Evolutionary conservation across 2,888 invertebrate genomes (phyloP), one percentile per base, ranked within the genome.

Genomic region (Brenthis hecate): DNA sequence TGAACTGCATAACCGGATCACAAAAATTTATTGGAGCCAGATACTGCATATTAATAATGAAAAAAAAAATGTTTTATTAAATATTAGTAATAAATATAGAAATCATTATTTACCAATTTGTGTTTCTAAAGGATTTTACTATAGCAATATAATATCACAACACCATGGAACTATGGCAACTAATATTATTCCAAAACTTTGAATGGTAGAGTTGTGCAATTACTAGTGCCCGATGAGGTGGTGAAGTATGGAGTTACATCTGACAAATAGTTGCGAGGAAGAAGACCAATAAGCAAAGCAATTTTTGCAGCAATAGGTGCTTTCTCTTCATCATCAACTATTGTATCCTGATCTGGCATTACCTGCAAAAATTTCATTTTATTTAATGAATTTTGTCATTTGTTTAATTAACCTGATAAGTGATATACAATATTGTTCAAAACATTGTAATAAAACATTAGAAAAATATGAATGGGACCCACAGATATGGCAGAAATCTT

Each of bases 281-380:
- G 74, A n/a, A 94, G 81, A 0, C 94, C 94, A 36, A 94, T 87
- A 3, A 94, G 86, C 1, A 94, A 83, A 0, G 94, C 94, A 64
- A 91, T 84, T 70, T 93, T 93, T 0, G 95, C 94, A 1, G 95
- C 94, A 65, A 95, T 91, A 3, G 94, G 91, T 0, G 93, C 86
- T 71, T 94, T 94, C 64, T 92, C 87, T 74, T 88, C 87, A 13
- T 87, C 88, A 70, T 89, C 88, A 48, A 93, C 84, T 72, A 93
- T 93, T 53, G 90, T 91, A 71, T 96, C 95, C 74, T 95, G 95
- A 85, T 97, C 96, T 11, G 97, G 97, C 96, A 97, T 97, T 87
- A 97, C 94, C 95, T 95, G 80, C 8, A 75, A 78, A 47, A 28
- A 43, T 65, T 51, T 61, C n/a, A 32, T 16, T 36, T 43, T 36